Evolutionary conservation across 2,888 invertebrate species (phyloP).

Genomic region (Saturnia pavonia): DNA sequence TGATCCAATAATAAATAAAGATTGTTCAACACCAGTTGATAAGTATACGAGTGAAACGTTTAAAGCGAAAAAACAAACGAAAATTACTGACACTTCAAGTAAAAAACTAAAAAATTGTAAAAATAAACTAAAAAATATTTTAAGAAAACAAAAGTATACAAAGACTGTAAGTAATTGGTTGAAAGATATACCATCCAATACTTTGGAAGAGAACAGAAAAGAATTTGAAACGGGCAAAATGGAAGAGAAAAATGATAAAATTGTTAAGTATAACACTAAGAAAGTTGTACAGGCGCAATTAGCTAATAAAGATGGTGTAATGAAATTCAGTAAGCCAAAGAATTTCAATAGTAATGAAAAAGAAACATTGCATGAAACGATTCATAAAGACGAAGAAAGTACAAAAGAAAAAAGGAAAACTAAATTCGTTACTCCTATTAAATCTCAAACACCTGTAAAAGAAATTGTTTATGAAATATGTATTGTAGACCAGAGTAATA

Average conservation of each 20-base stretch:
- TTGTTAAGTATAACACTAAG: constrained; percentile 32
- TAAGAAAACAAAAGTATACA: constrained; percentile 56
- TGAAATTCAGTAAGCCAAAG: constrained; percentile 64
- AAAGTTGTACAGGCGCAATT: constrained; percentile 61
- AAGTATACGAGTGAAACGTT: constrained; percentile 6
- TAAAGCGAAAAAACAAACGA: constrained; percentile 24
- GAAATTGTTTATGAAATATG: constrained; percentile 47
- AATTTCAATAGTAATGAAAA: constrained; percentile 22
- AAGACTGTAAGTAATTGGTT: constrained; percentile 66
- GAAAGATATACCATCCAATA: constrained; percentile 37
- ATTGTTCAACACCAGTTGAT: neutral
- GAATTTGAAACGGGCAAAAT: constrained; percentile 1
- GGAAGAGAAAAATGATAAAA: constrained; percentile 22
- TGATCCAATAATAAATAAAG: neutral
- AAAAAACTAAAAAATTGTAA: constrained; percentile 42
- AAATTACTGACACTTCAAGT: constrained; percentile 29
- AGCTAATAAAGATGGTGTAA: constrained; percentile 63
- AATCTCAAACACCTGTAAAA: constrained; percentile 57
- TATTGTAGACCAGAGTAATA: constrained; percentile 34
- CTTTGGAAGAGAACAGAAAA: constrained; percentile 25
- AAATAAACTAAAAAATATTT: constrained; percentile 30
- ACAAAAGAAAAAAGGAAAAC: constrained; percentile 48
- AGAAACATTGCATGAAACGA: constrained; percentile 18
- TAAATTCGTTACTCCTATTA: constrained; percentile 60
- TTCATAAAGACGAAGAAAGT: constrained; percentile 19